Evolutionary conservation across 2,113 vertebrate genomes (phyloP), one percentile per base, ranked within the genome.

Genomic region (Alectura lathami): DNA sequence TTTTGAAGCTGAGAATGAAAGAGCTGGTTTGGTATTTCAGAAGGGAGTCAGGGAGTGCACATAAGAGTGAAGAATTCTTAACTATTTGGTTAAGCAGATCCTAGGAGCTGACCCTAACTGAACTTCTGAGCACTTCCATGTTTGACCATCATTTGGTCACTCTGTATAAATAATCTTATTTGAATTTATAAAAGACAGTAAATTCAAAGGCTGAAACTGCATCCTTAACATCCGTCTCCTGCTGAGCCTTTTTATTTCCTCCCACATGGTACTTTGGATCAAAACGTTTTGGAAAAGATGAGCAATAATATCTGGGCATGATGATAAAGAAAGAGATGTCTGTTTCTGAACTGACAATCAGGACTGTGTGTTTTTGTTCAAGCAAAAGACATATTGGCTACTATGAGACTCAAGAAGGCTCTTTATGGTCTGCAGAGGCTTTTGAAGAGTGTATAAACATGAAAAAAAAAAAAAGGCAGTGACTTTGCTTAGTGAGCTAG

Each of bases 101-200:
- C 67, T 32, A 12, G n/a, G 13, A n/a, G 3, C 6, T 6, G 62
- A 89, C 51, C 34, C 16, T 48, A 73, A 66, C 47, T 84, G 53
- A 75, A 81, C n/a, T 54, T 81, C n/a, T 42, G 69, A 24, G 12
- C 83, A 11, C 17, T 88, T 84, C 73, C n/a, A 38, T 83, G 74
- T 68, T 82, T 84, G 42, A 62, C 84, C 29, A 87, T 82, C 86
- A 94, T 83, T 90, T 94, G 92, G 92, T 85, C 45, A 83, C 24
- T 84, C 80, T 95, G 30, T 94, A 92, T 91, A 96, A 91, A 96
- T 88, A 94, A 91, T 91, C 53, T 51, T 80, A 83, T 88, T 91
- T 83, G 51, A 90, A 90, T 86, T 86, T 75, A 82, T 64, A 63
- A 88, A 93, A 94, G 68, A 43, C 68, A 90, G 27, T 48, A 95